Conservation (phyloP, 2,888 invertebrate genomes). For the Hirtodrosophila duncani region DNA sequence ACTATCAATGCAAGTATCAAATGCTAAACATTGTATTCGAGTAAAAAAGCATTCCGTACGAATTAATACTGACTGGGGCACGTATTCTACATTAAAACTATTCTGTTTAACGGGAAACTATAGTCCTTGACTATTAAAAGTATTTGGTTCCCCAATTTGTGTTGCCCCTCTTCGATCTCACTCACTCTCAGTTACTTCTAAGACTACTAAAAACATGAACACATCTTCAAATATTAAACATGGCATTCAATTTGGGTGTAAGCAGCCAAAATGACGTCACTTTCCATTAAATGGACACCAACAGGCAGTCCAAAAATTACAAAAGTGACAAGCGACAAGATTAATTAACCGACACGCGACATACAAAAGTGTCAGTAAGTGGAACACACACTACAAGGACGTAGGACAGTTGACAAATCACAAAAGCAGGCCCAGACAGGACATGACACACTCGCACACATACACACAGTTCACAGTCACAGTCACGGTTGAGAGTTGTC, state of each 20-base stretch:
- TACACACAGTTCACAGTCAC: slow-evolving; percentile 5
- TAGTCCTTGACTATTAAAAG: too few relatives aligned
- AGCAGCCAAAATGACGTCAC: slow-evolving; percentile 38
- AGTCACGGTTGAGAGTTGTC: slow-evolving; percentile 13
- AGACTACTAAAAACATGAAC: too few relatives aligned
- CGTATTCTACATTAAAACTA: too few relatives aligned
- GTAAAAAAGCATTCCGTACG: too few relatives aligned
- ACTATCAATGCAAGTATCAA: too few relatives aligned
- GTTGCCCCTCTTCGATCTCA: too few relatives aligned
- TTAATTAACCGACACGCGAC: slow-evolving; percentile 50
- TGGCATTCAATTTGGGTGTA: slow-evolving; percentile 20
- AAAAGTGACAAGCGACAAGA: slow-evolving; percentile 55
- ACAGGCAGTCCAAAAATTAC: slow-evolving; percentile 45
- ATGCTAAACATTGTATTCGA: too few relatives aligned
- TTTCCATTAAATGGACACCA: slow-evolving; percentile 24
- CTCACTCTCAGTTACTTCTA: too few relatives aligned
- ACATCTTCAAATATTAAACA: slow-evolving; percentile 27
- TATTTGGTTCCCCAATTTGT: too few relatives aligned
- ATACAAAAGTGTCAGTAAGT: slow-evolving; percentile 26
- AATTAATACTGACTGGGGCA: too few relatives aligned
- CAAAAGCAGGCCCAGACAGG: slow-evolving; percentile 10
- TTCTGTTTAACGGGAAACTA: too few relatives aligned
- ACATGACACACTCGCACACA: slow-evolving; percentile 1
- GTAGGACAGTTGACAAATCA: slow-evolving; percentile 31
- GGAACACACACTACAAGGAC: slow-evolving; percentile 25